Evolutionary conservation across 2,797 vertebrate species (phyloP), one percentile per base, ranked within the genome.

Genomic region (Chromis chromis): DNA sequence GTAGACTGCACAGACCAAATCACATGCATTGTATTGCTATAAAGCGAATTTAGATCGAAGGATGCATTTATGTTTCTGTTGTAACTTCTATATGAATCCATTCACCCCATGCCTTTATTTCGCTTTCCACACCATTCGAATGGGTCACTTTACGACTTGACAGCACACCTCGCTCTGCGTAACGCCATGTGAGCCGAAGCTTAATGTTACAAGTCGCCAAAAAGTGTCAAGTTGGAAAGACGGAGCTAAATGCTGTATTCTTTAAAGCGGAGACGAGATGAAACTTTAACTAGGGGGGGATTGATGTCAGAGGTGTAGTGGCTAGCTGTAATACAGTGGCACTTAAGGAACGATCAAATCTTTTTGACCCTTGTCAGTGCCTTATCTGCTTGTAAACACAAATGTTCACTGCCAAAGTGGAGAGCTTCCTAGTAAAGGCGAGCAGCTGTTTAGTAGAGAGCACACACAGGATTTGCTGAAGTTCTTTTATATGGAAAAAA

Each of bases 351-450:
- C 49, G 87, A 91, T 91, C 78, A 83, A 83, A 84, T 85, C 66
- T 79, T 33, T 79, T 81, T 50, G 48, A 83, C 83, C 75, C 81
- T 76, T 63, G 78, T 80, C 81, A 84, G 94, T 95, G 94, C 94
- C 94, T 95, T 94, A 91, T 76, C 86, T 92, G 81, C 78, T 89
- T 82, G 82, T 66, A 83, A 90, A 83, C 83, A 76, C 80, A 79
- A 80, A 68, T 16, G 71, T 84, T 89, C 85, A 86, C 88, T 90
- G 83, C 88, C 88, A 91, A 91, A 91, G 86, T 74, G 24, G 52
- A 83, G 86, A 62, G 89, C 84, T 85, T 88, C 73, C 83, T 81
- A 70, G 80, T 71, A 19, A 70, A 61, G 58, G 78, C 74, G 76
- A 86, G 86, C 79, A 80, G 84, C 79, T 83, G 83, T 88, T 90